phyloP scores from a whole-genome alignment of 2,888 invertebrate genomes.

The Torymus texanus region DNA sequence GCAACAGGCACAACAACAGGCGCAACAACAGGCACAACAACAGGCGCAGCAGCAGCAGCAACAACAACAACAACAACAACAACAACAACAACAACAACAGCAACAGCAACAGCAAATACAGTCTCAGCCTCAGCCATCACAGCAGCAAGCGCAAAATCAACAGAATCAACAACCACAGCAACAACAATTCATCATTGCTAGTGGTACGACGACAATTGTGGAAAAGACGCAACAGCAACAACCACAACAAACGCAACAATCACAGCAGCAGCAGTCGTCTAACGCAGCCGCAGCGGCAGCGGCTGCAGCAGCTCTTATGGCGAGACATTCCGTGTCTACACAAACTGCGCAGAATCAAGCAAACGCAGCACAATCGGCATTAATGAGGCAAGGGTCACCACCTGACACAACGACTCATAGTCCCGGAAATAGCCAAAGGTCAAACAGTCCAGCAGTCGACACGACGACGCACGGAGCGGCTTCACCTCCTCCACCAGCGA shows the following conservation, averaged over 20 bases:
- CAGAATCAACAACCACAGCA: conserved; percentile 67
- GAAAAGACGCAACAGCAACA: conserved; percentile 44
- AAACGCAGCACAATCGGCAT: conserved; percentile 72
- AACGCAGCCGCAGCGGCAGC: conserved; percentile 63
- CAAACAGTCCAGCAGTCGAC: conserved; percentile 73
- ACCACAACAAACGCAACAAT: conserved; percentile 61
- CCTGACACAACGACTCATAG: conserved; percentile 92
- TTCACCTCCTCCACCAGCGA: conserved; percentile 71
- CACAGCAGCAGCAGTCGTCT: conserved; percentile 60
- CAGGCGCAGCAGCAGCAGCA: conserved; percentile 69
- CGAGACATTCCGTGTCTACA: conserved; percentile 84
- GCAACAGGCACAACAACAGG: conserved; percentile 5
- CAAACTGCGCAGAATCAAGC: conserved; percentile 79
- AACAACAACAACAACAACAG: too few species aligned
- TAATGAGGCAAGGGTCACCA: conserved; percentile 79
- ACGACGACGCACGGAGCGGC: conserved; percentile 74
- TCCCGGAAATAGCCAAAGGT: conserved; percentile 77
- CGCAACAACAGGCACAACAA: conserved; percentile 67
- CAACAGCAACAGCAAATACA: conserved; percentile 61
- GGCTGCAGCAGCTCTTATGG: conserved; percentile 69
- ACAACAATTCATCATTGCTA: conserved; percentile 61
- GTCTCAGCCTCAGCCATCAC: conserved; percentile 71
- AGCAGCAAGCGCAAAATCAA: conserved; percentile 66
- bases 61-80: conserved; percentile 65
- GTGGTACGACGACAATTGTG: conserved; percentile 64